Conservation (phyloP, 2,797 vertebrate species). For the Schizopygopsis malacanthus region DNA sequence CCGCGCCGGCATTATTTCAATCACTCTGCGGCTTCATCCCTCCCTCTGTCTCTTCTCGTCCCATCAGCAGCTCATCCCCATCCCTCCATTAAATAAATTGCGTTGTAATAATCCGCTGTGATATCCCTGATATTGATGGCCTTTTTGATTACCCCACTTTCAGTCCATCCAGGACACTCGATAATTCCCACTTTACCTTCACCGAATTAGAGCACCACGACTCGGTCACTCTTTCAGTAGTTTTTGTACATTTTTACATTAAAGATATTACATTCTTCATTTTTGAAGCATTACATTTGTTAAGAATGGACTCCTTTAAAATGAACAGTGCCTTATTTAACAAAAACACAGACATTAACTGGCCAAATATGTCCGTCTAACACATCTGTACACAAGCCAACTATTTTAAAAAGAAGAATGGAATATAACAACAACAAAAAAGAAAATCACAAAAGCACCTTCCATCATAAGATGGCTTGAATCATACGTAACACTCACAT, state of each 20-base stretch:
- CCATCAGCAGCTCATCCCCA: slow-evolving; percentile 51
- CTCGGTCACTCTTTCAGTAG: not conserved
- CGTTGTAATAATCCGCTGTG: slow-evolving; percentile 81
- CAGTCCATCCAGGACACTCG: slow-evolving; percentile 70
- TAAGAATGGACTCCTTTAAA: not conserved
- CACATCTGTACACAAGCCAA: not conserved
- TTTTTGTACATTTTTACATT: not conserved
- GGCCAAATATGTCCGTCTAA: not conserved
- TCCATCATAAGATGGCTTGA: not conserved
- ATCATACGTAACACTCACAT: not conserved
- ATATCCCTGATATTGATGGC: slow-evolving; percentile 77
- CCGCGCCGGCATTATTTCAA: slow-evolving; percentile 64
- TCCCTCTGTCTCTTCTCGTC: slow-evolving; percentile 65
- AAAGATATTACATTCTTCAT: not conserved
- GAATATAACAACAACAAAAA: not conserved
- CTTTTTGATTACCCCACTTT: slow-evolving; percentile 84
- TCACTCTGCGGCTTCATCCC: slow-evolving; percentile 67
- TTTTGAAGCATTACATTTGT: not conserved
- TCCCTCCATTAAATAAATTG: slow-evolving; percentile 86
- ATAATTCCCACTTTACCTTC: slow-evolving; percentile 79
- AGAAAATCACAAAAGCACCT: not conserved
- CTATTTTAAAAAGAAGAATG: not conserved
- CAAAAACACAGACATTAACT: not conserved
- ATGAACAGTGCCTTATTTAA: not conserved
- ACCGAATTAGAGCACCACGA: slow-evolving; percentile 68